Percentiles rank a stretch among this genome's conserved stretches.
phyloP scores from a whole-genome alignment of 1,140 invertebrate genomes.

The Pectinophora gossypiella region DNA sequence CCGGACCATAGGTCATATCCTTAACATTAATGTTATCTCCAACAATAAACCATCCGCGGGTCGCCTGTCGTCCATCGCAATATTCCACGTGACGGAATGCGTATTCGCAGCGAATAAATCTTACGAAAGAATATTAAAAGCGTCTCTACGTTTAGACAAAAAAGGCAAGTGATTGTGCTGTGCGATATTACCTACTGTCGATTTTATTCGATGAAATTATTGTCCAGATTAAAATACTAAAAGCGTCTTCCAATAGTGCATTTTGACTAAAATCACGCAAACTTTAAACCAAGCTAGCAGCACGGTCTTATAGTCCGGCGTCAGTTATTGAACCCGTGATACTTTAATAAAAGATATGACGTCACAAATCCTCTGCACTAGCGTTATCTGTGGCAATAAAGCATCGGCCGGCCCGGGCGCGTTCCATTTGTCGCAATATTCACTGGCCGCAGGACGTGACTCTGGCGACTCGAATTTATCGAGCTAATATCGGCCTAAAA shows the following conservation, averaged over 20 bases:
- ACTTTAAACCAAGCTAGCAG: no score
- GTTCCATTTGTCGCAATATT: conserved; percentile 2
- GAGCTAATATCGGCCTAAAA: background rate
- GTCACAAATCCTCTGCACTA: background rate
- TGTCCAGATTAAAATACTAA: no score
- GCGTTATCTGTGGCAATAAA: background rate
- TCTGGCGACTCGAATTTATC: background rate
- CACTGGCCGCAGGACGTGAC: background rate
- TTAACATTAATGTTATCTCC: conserved; percentile 42
- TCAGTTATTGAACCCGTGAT: no score
- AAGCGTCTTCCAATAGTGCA: no score
- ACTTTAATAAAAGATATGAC: background rate
- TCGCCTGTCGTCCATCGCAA: conserved; percentile 13
- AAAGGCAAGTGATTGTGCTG: no score
- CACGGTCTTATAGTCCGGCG: no score
- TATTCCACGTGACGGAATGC: conserved; percentile 8
- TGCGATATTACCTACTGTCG: no score
- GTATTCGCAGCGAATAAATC: background rate
- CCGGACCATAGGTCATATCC: conserved; percentile 34
- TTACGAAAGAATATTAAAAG: background rate
- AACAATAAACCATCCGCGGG: conserved; percentile 22
- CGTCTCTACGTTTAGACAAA: no score
- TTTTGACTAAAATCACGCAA: no score
- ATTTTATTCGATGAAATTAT: no score
- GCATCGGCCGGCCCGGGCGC: background rate